Conservation (phyloP, 92 coral and sea anemone species). For the Paramuricea clavata region DNA sequence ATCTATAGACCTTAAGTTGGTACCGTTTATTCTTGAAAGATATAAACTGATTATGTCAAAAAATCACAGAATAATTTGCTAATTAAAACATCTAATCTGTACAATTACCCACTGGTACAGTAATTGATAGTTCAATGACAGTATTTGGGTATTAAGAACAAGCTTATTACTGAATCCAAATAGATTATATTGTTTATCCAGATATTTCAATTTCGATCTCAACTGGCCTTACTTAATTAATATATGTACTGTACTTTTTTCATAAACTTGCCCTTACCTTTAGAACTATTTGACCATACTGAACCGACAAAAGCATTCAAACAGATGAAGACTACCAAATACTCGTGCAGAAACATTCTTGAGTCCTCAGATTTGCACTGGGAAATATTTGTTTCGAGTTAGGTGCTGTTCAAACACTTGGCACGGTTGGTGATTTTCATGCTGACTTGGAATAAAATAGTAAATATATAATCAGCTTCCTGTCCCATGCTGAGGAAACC, state of each 20-base stretch:
- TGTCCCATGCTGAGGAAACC: background rate
- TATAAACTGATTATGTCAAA: no score
- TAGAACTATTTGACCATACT: background rate
- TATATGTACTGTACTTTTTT: background rate
- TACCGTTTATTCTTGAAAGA: no score
- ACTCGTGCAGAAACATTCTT: background rate
- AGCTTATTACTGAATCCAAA: no score
- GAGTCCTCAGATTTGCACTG: background rate
- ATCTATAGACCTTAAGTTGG: no score
- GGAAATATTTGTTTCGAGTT: background rate
- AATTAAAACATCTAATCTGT: no score
- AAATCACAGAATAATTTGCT: no score
- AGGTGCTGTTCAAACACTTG: background rate
- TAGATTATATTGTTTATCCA: no score
- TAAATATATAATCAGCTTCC: background rate
- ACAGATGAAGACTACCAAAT: background rate
- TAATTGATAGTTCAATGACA: no score
- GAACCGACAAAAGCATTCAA: background rate
- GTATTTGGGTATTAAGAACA: no score
- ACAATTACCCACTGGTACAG: no score
- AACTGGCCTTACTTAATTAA: background rate
- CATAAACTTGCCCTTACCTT: background rate
- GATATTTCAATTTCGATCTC: no score
- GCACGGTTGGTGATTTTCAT: slow-evolving; percentile 1
- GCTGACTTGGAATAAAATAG: background rate